A percentile compares a stretch with the other conserved stretches of the same genome.
phyloP scores from a whole-genome alignment of 2,113 vertebrate species.

The Psilopogon haemacephalus region DNA sequence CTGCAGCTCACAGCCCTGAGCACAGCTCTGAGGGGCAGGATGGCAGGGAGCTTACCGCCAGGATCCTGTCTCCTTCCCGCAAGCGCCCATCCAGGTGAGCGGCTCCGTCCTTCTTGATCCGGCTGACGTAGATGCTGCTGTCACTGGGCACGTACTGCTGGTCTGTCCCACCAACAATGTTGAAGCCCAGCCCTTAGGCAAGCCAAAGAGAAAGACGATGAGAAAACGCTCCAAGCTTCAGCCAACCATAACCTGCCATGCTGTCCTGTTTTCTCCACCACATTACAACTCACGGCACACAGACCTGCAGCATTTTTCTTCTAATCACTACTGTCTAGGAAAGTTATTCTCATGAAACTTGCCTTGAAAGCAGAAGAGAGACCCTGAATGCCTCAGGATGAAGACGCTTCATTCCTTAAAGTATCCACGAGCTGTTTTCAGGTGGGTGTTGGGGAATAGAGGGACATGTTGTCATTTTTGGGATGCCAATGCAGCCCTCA shows the following conservation, averaged over 20 bases:
- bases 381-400: background rate
- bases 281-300: background rate
- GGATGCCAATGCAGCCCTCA: background rate
- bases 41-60: slow-evolving; percentile 80
- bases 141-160: slow-evolving; percentile 87
- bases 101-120: slow-evolving; percentile 93
- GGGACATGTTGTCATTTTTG: background rate
- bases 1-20: background rate
- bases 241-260: background rate
- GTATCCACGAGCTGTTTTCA: background rate
- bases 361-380: background rate
- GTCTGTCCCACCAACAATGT: slow-evolving; percentile 94
- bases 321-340: background rate
- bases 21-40: background rate
- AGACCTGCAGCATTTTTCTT: background rate
- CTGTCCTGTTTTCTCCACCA: background rate
- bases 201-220: slow-evolving; percentile 59
- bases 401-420: background rate
- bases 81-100: slow-evolving; percentile 90
- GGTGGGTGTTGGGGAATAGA: background rate
- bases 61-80: slow-evolving; percentile 92
- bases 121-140: slow-evolving; percentile 90
- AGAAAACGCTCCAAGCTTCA: slow-evolving; percentile 15
- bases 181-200: slow-evolving; percentile 92
- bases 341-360: background rate